These are phyloP conservation scores for Perizoma affinitatum DNA, from an alignment of 2,888 invertebrate genomes.

Conservation along the genomic window DNA sequence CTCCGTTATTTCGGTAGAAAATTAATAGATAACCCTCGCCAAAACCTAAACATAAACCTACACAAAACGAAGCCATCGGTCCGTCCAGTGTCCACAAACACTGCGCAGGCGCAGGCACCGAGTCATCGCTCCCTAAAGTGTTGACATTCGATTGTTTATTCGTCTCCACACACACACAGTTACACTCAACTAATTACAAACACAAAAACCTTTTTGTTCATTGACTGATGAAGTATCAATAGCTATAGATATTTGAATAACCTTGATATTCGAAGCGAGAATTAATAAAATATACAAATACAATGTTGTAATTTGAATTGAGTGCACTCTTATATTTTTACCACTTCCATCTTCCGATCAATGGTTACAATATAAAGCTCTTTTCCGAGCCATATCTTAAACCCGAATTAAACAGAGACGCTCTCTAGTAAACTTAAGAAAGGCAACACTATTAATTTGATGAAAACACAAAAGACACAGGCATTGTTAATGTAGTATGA, in stretches of 20 bases:
- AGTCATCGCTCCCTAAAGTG: conserved; percentile 80
- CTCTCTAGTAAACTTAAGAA: too few species aligned
- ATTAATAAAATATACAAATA: not conserved
- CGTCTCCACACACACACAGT: conserved; percentile 70
- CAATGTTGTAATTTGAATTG: not conserved
- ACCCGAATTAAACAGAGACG: too few species aligned
- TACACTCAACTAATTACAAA: conserved; percentile 69
- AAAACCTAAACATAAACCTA: conserved; percentile 6
- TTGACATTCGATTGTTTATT: conserved; percentile 78
- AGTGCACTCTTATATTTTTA: too few species aligned
- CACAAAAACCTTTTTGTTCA: conserved; percentile 50
- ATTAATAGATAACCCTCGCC: too few species aligned
- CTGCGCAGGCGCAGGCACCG: conserved; percentile 47
- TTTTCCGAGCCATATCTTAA: too few species aligned
- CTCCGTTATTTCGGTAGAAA: too few species aligned
- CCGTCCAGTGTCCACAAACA: conserved; percentile 45
- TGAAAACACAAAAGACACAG: too few species aligned
- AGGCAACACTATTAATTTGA: too few species aligned
- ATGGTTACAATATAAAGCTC: too few species aligned
- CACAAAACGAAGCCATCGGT: conserved; percentile 20
- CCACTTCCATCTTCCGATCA: too few species aligned
- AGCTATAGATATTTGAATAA: conserved; percentile 11
- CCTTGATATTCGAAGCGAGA: conserved; percentile 15
- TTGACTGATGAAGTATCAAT: conserved; percentile 27
- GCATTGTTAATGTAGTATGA: too few species aligned